Conservation (phyloP, 2,113 vertebrate genomes). For the Geococcyx californianus region DNA sequence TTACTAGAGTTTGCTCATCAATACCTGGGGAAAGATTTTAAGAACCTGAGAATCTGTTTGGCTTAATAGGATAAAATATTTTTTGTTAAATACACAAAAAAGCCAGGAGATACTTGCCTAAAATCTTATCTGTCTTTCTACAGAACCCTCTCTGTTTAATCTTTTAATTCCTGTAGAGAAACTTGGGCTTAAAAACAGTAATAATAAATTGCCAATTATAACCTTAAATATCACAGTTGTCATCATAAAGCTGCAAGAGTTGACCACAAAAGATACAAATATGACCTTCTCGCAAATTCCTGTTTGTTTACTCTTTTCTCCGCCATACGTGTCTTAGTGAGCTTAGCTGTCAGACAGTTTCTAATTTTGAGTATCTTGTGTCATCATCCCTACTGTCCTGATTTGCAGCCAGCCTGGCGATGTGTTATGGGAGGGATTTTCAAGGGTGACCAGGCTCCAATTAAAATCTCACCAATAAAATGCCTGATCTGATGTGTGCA, state of each 20-base stretch:
- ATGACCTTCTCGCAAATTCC: not conserved
- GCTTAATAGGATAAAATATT: not conserved
- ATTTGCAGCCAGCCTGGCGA: not conserved
- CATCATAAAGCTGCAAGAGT: not conserved
- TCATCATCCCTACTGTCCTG: not conserved
- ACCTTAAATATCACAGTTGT: not conserved
- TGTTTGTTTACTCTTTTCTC: not conserved
- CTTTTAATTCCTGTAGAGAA: not conserved
- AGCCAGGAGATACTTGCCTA: fast-evolving
- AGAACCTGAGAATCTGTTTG: not conserved
- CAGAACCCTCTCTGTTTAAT: not conserved
- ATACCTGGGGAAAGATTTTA: not conserved
- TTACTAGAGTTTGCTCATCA: not conserved
- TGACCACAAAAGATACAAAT: not conserved
- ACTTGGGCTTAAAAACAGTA: not conserved
- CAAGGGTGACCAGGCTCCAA: not conserved
- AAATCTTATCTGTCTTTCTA: not conserved
- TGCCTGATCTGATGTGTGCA: not conserved
- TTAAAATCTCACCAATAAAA: not conserved
- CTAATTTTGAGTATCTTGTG: not conserved
- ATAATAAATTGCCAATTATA: not conserved
- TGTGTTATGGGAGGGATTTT: not conserved
- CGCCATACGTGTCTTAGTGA: fast-evolving
- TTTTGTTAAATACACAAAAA: not conserved
- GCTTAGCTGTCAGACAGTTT: not conserved